phyloP scores from a whole-genome alignment of 1,140 invertebrate species.

The Glossosoma conforme region DNA sequence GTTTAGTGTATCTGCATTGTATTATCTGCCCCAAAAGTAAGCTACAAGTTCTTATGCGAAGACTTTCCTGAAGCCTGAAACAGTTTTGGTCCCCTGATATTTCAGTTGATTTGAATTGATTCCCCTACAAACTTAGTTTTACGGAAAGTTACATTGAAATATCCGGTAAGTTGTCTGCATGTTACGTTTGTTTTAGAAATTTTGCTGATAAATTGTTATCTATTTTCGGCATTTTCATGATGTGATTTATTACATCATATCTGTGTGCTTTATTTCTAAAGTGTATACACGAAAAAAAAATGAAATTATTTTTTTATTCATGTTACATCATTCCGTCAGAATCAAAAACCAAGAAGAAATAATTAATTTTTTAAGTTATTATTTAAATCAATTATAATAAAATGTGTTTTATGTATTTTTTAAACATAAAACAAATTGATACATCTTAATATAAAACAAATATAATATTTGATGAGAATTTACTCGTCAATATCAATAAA shows the following conservation, averaged over 20 bases:
- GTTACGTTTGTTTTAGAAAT: slow-evolving; percentile 21
- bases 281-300: not conserved
- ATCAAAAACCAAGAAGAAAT: too few species aligned
- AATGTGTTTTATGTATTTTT: too few species aligned
- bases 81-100: slow-evolving; percentile 11
- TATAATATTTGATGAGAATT: too few species aligned
- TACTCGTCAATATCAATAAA: too few species aligned
- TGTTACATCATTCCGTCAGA: too few species aligned
- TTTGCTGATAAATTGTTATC: slow-evolving; percentile 19
- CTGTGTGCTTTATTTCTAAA: slow-evolving; percentile 4
- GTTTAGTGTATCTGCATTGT: too few species aligned
- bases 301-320: too few species aligned
- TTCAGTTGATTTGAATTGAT: slow-evolving; percentile 29
- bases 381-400: too few species aligned
- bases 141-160: slow-evolving; percentile 4
- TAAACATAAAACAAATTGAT: too few species aligned
- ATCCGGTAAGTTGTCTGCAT: slow-evolving; percentile 1
- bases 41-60: not conserved
- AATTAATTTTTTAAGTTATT: too few species aligned
- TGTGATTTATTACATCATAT: slow-evolving; percentile 21
- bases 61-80: not conserved
- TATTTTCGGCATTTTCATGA: slow-evolving; percentile 16
- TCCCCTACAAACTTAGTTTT: slow-evolving; percentile 21
- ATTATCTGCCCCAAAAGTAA: too few species aligned
- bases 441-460: too few species aligned